Conservation (phyloP, 1,140 invertebrate genomes). For the Chelonus insularis region DNA sequence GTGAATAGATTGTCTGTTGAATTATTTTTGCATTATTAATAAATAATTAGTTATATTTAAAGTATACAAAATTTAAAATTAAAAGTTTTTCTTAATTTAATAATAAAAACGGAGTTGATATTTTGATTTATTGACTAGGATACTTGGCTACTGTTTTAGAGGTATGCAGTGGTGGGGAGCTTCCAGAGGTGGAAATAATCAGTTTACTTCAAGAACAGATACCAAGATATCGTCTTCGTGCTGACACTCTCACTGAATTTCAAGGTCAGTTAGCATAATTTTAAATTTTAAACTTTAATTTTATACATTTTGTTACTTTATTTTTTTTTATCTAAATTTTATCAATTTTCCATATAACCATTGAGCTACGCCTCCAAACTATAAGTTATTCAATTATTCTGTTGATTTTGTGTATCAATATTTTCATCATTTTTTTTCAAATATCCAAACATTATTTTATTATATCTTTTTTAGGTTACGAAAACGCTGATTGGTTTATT, state of each 20-base stretch:
- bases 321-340: no score
- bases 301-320: no score
- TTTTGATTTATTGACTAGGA: neutral
- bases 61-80: no score
- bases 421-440: neutral
- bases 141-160: conserved; percentile 63
- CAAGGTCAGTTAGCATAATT: conserved; percentile 66
- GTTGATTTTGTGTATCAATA: no score
- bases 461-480: conserved; percentile 76
- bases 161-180: conserved; percentile 82
- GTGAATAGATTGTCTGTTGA: no score
- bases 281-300: no score
- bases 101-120: neutral
- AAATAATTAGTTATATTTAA: no score
- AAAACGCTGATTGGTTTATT: conserved; percentile 92
- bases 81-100: neutral
- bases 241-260: conserved; percentile 93
- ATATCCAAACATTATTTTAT: neutral
- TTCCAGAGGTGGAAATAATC: conserved; percentile 93
- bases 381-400: no score
- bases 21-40: no score
- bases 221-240: conserved; percentile 89
- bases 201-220: conserved; percentile 94
- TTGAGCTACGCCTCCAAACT: no score
- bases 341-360: no score